A percentile compares a stretch with the other conserved stretches of the same genome.
These are phyloP conservation scores for Eristalinus aeneus DNA, from an alignment of 2,888 invertebrate species.

Conservation along the genomic window DNA sequence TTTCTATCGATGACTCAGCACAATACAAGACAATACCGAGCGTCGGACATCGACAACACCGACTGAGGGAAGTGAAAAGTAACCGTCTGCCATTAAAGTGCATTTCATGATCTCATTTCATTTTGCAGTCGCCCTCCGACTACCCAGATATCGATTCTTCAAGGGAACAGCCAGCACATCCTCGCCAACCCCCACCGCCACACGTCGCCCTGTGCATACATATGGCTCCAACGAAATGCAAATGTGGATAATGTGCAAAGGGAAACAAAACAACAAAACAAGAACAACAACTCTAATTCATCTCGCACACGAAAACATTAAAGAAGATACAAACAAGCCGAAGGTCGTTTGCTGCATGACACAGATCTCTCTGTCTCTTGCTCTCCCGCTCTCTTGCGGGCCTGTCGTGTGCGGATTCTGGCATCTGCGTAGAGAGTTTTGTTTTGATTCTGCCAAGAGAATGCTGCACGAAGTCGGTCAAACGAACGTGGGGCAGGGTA, in stretches of 20 bases:
- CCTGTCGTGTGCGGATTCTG: neutral
- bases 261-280: neutral
- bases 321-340: constrained; percentile 26
- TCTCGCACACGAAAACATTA: constrained; percentile 35
- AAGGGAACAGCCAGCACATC: constrained; percentile 3
- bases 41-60: neutral
- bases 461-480: constrained; percentile 39
- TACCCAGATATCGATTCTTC: constrained; percentile 50
- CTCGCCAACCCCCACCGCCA: neutral
- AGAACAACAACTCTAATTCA: constrained; percentile 28
- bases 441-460: constrained; percentile 57
- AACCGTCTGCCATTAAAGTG: constrained; percentile 8
- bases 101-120: constrained; percentile 52
- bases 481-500: constrained; percentile 36
- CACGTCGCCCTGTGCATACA: neutral
- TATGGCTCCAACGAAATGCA: constrained; percentile 32
- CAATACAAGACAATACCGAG: constrained; percentile 1
- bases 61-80: neutral
- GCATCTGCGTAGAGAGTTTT: constrained; percentile 65
- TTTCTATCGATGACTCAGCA: constrained; percentile 62
- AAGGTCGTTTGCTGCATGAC: constrained; percentile 60
- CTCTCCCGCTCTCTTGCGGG: neutral
- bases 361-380: constrained; percentile 27
- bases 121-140: neutral
- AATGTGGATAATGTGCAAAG: constrained; percentile 29